Conservation (phyloP, 1,140 invertebrate species). For the Gonioctena quinquepunctata region DNA sequence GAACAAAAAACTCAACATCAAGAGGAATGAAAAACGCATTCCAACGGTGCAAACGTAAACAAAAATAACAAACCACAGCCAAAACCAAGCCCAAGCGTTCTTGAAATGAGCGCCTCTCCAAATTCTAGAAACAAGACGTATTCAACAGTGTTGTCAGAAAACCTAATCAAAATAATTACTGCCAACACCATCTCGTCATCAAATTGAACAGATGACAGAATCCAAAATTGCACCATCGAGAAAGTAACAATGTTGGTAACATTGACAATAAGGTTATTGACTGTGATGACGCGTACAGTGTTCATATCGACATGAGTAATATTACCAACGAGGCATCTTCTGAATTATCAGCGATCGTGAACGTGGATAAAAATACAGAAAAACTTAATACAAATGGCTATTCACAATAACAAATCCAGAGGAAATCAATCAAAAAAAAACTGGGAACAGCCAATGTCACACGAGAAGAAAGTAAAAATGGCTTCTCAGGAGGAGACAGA, state of each 20-base stretch:
- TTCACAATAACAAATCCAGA: background rate
- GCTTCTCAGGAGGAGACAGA: background rate
- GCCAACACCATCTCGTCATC: background rate
- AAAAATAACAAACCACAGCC: background rate
- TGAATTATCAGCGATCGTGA: background rate
- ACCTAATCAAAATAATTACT: background rate
- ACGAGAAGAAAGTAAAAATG: background rate
- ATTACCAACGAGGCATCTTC: background rate
- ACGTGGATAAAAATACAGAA: background rate
- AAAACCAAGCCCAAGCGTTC: background rate
- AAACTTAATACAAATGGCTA: background rate
- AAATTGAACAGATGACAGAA: background rate
- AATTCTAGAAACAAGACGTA: background rate
- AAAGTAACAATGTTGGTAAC: background rate
- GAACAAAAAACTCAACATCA: background rate
- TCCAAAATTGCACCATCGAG: background rate
- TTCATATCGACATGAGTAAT: background rate
- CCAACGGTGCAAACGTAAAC: background rate
- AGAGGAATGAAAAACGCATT: background rate
- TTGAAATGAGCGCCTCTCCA: background rate
- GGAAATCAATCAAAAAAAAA: background rate
- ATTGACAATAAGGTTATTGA: background rate
- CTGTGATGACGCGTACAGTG: background rate
- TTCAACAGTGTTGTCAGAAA: background rate
- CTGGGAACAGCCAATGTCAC: background rate